phyloP scores from a whole-genome alignment of 2,888 invertebrate species.

The Sthenelais limicola region DNA sequence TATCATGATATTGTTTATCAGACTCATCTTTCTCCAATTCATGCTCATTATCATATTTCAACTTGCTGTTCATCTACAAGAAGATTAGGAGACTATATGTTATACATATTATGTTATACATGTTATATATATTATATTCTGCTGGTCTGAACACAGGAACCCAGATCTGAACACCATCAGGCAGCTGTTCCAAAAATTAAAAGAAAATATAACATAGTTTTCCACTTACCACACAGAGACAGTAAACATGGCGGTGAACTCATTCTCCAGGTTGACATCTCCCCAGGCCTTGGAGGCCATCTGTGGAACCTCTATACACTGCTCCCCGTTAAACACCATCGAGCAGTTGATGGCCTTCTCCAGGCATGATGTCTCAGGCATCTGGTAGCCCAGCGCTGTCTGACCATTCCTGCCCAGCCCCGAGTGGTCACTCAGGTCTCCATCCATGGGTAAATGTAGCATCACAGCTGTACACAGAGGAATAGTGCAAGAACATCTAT shows the following conservation, averaged over 20 bases:
- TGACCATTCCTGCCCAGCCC: constrained; percentile 42
- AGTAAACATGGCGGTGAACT: constrained; percentile 31
- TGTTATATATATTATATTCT: too few relatives aligned
- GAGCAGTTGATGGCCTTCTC: constrained; percentile 52
- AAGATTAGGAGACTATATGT: too few relatives aligned
- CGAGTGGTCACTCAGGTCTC: constrained; percentile 49
- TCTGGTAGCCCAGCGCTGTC: constrained; percentile 25
- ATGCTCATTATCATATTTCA: too few relatives aligned
- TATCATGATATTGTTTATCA: too few relatives aligned
- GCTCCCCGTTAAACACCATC: constrained; percentile 44
- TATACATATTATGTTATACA: too few relatives aligned
- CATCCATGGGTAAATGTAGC: constrained; percentile 51
- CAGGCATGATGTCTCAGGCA: constrained; percentile 48
- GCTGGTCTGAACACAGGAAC: too few relatives aligned
- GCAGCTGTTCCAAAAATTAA: too few relatives aligned
- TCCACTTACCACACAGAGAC: constrained; percentile 28
- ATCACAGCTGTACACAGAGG: constrained; percentile 44
- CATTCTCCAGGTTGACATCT: constrained; percentile 24
- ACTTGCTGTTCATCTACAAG: too few relatives aligned
- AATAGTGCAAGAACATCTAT: too few relatives aligned
- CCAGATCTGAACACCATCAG: too few relatives aligned
- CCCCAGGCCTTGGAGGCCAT: constrained; percentile 37
- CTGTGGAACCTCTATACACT: constrained; percentile 42
- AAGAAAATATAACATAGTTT: too few relatives aligned
- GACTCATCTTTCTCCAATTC: too few relatives aligned